Evolutionary conservation across 2,888 invertebrate species (phyloP).

Genomic region (Eledona agricola): DNA sequence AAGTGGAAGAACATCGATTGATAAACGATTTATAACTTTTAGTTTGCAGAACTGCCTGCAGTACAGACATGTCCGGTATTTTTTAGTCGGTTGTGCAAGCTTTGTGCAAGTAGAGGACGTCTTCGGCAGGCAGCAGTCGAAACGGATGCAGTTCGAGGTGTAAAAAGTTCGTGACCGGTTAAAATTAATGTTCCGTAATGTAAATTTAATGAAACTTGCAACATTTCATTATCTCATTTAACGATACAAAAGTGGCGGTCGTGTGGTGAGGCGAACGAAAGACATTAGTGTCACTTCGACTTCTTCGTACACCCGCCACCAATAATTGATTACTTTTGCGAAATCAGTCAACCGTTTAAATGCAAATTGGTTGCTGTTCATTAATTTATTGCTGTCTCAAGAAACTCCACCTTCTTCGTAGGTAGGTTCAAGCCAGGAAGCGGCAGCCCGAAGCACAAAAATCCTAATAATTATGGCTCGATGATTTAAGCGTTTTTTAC

Average conservation of each 20-base stretch:
- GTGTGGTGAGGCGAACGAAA: conserved; percentile 34
- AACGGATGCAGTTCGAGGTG: conserved; percentile 23
- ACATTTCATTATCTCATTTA: conserved; percentile 38
- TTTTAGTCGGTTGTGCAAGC: no score
- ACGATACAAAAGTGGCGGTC: conserved; percentile 34
- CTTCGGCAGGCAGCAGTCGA: no score
- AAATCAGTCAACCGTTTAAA: conserved; percentile 39
- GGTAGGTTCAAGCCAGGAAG: conserved; percentile 20
- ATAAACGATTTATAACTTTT: no score
- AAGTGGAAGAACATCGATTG: no score
- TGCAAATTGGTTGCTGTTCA: conserved; percentile 39
- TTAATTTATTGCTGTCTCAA: conserved; percentile 30
- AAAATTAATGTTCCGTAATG: conserved; percentile 46
- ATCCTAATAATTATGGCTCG: conserved; percentile 20
- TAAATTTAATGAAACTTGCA: conserved; percentile 45
- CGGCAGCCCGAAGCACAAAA: conserved; percentile 10
- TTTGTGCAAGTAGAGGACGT: no score
- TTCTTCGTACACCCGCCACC: conserved; percentile 34
- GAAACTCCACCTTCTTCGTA: conserved; percentile 25
- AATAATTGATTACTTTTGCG: conserved; percentile 40
- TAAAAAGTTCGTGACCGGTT: conserved; percentile 44
- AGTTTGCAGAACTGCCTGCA: no score
- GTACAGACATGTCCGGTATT: no score
- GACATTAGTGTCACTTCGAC: conserved; percentile 38
- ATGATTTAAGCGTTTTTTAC: conserved; percentile 21